phyloP scores from a whole-genome alignment of 2,113 vertebrate genomes.

The Chaetops frenatus region DNA sequence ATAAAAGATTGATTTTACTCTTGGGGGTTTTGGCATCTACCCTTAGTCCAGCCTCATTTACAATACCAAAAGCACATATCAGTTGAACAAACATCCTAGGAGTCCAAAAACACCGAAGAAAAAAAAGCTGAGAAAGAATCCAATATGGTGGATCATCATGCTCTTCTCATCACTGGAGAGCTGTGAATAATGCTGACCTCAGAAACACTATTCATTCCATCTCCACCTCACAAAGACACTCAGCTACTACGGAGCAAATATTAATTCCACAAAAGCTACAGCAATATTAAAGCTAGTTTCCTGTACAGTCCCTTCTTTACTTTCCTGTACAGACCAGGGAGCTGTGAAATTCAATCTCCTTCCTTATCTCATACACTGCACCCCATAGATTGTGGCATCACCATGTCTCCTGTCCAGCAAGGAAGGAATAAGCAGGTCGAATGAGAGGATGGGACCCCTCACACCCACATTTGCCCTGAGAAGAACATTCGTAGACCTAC shows the following conservation, averaged over 20 bases:
- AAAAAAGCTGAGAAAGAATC: not conserved
- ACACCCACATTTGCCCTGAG: not conserved
- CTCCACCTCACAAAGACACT: not conserved
- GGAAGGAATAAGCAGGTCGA: not conserved
- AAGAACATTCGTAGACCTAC: not conserved
- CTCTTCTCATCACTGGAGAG: not conserved
- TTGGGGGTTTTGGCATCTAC: not conserved
- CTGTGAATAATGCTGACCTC: not conserved
- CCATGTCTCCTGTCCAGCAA: not conserved
- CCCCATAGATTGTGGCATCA: not conserved
- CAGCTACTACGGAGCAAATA: not conserved
- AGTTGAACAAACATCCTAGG: not conserved
- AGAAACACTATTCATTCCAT: not conserved
- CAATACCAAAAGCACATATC: not conserved
- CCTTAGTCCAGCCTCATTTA: not conserved
- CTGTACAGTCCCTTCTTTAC: not conserved
- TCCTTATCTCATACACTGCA: not conserved
- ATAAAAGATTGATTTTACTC: not conserved
- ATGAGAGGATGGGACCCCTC: not conserved
- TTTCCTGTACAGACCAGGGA: not conserved
- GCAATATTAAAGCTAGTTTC: not conserved
- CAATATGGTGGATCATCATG: not conserved
- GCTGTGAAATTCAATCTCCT: not conserved
- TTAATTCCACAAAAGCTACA: not conserved
- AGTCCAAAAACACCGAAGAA: not conserved